Percentiles rank a stretch among this genome's conserved stretches.
Evolutionary conservation across 2,113 vertebrate genomes (phyloP).

Genomic region (Dasypus novemcinctus): DNA sequence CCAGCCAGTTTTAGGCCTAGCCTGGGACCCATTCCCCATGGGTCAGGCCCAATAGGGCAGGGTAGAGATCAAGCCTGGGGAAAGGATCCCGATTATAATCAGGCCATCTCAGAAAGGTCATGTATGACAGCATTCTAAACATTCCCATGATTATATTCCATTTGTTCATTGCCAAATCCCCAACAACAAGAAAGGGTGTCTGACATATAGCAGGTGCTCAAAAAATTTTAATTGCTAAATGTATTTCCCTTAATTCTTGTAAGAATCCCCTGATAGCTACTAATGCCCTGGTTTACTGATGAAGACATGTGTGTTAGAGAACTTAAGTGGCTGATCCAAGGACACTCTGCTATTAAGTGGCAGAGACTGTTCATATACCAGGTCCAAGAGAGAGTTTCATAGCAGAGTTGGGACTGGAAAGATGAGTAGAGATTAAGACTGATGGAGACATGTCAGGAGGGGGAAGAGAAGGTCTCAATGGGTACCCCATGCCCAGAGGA

Average conservation of each 20-base stretch:
- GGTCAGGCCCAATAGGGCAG: background rate
- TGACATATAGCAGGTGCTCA: fast-evolving
- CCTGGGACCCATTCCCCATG: background rate
- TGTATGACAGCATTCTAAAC: background rate
- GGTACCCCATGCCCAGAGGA: background rate
- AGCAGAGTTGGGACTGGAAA: background rate
- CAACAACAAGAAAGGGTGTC: fast-evolving
- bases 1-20: background rate
- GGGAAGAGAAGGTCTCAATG: background rate
- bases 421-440: too few relatives aligned
- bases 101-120: background rate
- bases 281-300: background rate
- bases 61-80: fast-evolving
- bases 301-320: background rate
- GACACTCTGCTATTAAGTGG: fast-evolving
- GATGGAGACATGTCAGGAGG: fast-evolving
- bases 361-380: background rate
- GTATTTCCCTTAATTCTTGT: background rate
- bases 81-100: background rate
- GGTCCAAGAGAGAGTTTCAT: background rate
- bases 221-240: fast-evolving
- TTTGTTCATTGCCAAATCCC: fast-evolving
- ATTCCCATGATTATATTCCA: fast-evolving
- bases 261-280: fast-evolving
- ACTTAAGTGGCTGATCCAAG: fast-evolving